A percentile compares a stretch with the other conserved stretches of the same genome.
Conservation (phyloP, 2,797 vertebrate genomes). For the Apodemus agrarius region DNA sequence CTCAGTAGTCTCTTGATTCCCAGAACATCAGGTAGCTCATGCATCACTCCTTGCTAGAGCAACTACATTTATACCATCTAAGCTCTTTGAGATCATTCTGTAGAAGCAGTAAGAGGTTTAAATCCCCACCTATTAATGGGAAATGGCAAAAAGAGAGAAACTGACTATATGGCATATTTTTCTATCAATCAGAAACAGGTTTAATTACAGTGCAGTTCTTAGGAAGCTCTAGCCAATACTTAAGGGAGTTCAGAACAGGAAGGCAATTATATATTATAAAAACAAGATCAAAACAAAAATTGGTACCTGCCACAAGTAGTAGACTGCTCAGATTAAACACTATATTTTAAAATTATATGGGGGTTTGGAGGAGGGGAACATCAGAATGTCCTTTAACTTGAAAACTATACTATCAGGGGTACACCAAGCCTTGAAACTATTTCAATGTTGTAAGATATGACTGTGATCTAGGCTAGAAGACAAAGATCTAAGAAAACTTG, state of each 20-base stretch:
- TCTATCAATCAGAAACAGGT: not conserved
- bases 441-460: not conserved
- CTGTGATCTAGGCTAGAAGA: not conserved
- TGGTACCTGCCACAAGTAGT: not conserved
- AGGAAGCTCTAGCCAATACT: constrained; percentile 13
- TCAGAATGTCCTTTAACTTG: not conserved
- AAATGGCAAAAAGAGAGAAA: constrained; percentile 23
- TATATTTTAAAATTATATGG: constrained; percentile 30
- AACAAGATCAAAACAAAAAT: constrained; percentile 20
- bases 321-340: not conserved
- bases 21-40: not conserved
- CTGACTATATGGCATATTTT: not conserved
- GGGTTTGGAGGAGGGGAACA: not conserved
- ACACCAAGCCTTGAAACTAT: not conserved
- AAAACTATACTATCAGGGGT: not conserved
- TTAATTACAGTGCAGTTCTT: not conserved
- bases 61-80: not conserved
- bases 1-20: not conserved
- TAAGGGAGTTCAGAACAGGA: not conserved
- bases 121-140: not conserved
- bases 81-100: not conserved
- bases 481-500: constrained; percentile 38
- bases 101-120: not conserved
- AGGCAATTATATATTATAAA: not conserved
- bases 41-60: not conserved